phyloP scores from a whole-genome alignment of 37 sponge, comb jelly and placozoan genomes.

The Eunapius fragilis region DNA sequence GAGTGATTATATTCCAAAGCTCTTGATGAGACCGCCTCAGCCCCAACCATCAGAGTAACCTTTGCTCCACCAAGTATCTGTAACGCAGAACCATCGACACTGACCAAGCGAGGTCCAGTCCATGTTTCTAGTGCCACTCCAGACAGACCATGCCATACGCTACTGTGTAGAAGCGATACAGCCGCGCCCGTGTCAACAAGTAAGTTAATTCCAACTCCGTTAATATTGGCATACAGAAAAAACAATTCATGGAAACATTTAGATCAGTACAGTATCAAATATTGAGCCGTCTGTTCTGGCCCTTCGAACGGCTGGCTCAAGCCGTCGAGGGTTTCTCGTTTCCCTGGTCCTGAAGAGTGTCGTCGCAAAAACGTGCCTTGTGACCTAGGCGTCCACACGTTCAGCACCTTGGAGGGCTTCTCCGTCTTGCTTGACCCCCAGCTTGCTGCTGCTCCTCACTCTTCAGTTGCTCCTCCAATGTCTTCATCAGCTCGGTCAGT shows the following conservation, averaged over 20 bases:
- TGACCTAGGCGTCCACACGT: not conserved
- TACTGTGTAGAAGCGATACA: no score
- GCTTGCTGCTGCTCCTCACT: not conserved
- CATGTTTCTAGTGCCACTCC: not conserved
- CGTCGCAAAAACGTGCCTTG: not conserved
- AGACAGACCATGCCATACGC: constrained; percentile 5
- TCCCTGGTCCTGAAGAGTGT: constrained; percentile 1
- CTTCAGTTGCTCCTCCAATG: not conserved
- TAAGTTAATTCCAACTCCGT: constrained; percentile 10
- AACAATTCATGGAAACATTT: no score
- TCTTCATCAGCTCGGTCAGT: no score
- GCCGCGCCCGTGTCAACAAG: constrained; percentile 50
- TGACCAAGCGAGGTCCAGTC: constrained; percentile 12
- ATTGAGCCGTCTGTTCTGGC: constrained; percentile 4
- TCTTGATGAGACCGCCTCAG: no score
- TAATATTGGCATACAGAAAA: not conserved
- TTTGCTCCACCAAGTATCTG: no score
- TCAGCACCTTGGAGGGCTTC: constrained; percentile 3
- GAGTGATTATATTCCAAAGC: no score
- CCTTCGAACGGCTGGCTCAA: constrained; percentile 8
- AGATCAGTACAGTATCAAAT: no score
- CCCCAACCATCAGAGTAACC: no score
- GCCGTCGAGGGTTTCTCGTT: constrained; percentile 12
- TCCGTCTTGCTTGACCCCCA: no score
- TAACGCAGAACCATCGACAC: constrained; percentile 32